A percentile compares a stretch with the other conserved stretches of the same genome.
These are phyloP conservation scores for Silurus glanis DNA, from an alignment of 2,113 vertebrate species.

Conservation along the genomic window DNA sequence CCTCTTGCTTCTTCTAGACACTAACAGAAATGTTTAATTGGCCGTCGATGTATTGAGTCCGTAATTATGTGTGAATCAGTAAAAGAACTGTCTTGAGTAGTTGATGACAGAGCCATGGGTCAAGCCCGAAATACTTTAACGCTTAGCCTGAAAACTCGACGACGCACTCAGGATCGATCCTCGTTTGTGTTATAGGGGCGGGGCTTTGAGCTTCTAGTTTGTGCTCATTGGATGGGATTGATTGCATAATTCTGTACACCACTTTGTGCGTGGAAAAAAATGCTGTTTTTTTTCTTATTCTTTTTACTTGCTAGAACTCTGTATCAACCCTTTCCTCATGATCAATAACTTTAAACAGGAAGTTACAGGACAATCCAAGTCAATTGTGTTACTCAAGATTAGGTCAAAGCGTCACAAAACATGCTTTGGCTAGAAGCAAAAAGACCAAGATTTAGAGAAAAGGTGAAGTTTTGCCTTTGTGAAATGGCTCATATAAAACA, in stretches of 20 bases:
- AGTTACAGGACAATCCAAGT: background rate
- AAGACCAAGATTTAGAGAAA: background rate
- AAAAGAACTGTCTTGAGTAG: conserved; percentile 15
- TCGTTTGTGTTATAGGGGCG: background rate
- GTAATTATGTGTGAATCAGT: conserved; percentile 41
- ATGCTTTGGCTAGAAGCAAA: background rate
- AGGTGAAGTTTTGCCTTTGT: background rate
- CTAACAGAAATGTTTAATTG: conserved; percentile 35
- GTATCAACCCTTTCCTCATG: background rate
- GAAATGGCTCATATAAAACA: background rate
- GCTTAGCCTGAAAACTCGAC: background rate
- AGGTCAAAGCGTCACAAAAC: background rate
- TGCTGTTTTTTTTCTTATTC: background rate
- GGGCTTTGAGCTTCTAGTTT: background rate
- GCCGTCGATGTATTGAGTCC: conserved; percentile 26
- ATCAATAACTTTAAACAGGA: background rate
- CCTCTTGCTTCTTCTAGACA: conserved; percentile 17
- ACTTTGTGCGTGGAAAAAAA: background rate
- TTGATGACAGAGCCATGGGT: conserved; percentile 24
- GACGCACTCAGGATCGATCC: background rate
- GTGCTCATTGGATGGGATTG: background rate
- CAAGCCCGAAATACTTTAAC: background rate
- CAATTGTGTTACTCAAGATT: background rate
- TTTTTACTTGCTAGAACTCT: background rate
- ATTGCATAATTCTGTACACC: background rate